Base-by-base conservation (phyloP, 2,888 invertebrate species). In the Chironomus tentans region DNA sequence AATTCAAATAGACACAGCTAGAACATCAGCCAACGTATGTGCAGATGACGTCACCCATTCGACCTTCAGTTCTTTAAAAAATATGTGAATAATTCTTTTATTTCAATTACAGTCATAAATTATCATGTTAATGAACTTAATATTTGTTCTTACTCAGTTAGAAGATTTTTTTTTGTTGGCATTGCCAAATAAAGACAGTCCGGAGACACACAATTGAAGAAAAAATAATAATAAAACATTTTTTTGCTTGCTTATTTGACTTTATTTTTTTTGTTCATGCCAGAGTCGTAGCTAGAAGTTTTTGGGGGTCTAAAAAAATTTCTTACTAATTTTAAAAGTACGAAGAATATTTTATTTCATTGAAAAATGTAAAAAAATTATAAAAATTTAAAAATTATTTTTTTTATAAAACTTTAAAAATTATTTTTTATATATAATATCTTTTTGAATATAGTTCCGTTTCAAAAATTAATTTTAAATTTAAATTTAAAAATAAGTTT, bases 51-150 rank as follows among this genome's bases (percentile, higher is more conserved):
- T 70, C 47, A 70, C 21, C 47, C 22, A 22, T 48, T 0, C 48
- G 70, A 70, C 70, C 70, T 70, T 70, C 70, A 65, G 38, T 38
- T 38, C 38, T 38, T 38, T 38, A 10, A 38, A 38, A 38, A 38
- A 38, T 10, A 38, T 38, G 38, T 10, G 38, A 38, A 38, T 38
- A 38, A 10, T 4, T 38, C 10, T 38, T 38, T 38, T 38, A 65
- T 24, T 65, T 65, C 24, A 70, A 70, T 70, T 70, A 70, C 21
- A 28, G 47, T 70, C 70, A 70, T 70, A 48, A 70, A 70, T 70
- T 70, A 24, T 70, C 70, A 70, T 70, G 48, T 48, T 70, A 70
- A 70, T 70, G 70, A 70, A 56, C 56, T 56, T 56, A 15, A n/a
- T 56, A 56, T 18, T 56, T 18, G 18, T 56, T 56, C 56, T 56